phyloP scores from a whole-genome alignment of 2,113 vertebrate genomes.

The Onychostruthus taczanowskii region DNA sequence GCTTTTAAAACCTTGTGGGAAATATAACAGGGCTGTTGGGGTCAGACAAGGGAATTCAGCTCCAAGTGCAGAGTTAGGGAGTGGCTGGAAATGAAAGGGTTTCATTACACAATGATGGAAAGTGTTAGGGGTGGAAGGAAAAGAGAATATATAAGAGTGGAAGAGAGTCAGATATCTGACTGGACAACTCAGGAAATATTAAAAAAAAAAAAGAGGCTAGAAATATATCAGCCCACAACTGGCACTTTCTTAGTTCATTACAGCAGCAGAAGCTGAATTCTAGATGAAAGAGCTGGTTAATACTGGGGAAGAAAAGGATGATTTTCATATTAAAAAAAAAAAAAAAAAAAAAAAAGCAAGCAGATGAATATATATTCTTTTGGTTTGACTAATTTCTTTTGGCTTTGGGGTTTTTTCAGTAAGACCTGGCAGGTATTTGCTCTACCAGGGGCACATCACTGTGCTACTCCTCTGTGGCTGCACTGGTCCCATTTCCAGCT shows the following conservation, averaged over 20 bases:
- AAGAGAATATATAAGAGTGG: neutral
- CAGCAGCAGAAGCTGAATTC: slow-evolving; percentile 40
- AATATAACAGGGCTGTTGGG: neutral
- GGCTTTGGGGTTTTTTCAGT: neutral
- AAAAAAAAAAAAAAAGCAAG: neutral
- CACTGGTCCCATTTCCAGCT: neutral
- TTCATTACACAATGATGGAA: neutral
- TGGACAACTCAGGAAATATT: slow-evolving; percentile 35
- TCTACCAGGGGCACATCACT: neutral
- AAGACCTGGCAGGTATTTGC: neutral
- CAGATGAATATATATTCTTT: neutral
- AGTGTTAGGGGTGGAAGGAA: neutral
- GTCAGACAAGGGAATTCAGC: neutral
- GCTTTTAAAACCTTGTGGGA: neutral
- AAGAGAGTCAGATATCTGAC: neutral
- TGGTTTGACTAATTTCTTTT: neutral
- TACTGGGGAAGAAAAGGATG: neutral
- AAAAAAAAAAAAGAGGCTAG: neutral
- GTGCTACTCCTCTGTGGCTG: neutral
- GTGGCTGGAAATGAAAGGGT: neutral
- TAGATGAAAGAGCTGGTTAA: neutral
- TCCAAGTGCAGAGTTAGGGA: neutral
- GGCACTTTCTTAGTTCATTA: neutral
- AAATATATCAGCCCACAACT: slow-evolving; percentile 16
- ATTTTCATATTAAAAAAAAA: neutral